Evolutionary conservation across 1,140 invertebrate species (phyloP).

Genomic region (Condylostylus longicornis): DNA sequence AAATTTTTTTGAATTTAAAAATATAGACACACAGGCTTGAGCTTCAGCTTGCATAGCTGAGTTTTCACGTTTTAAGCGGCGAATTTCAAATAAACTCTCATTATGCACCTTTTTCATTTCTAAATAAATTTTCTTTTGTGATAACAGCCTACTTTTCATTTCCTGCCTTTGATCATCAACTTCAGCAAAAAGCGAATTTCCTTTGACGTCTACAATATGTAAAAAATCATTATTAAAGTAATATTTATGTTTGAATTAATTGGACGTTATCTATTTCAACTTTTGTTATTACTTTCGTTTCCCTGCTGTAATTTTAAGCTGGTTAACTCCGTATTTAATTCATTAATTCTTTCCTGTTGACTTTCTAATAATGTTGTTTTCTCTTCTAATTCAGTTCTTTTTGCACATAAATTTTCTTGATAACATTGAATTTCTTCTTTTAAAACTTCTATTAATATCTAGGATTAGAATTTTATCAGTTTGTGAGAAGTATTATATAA

Average conservation of each 20-base stretch:
- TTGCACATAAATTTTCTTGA: constrained; percentile 22
- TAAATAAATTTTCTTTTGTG: constrained; percentile 29
- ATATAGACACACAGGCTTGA: constrained; percentile 24
- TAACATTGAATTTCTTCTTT: constrained; percentile 22
- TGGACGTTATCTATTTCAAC: background rate
- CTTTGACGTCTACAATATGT: constrained; percentile 23
- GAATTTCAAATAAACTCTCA: constrained; percentile 31
- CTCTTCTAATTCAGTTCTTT: constrained; percentile 25
- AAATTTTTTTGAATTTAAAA: constrained; percentile 24
- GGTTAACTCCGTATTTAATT: constrained; percentile 24
- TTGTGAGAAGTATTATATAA: background rate
- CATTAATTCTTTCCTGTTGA: constrained; percentile 23
- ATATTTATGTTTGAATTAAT: background rate
- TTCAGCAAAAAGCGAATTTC: constrained; percentile 39
- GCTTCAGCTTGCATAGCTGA: constrained; percentile 26
- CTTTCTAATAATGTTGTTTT: constrained; percentile 22
- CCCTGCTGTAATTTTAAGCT: constrained; percentile 16
- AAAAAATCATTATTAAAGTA: too few species aligned
- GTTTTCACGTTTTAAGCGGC: constrained; percentile 31
- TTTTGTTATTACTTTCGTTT: constrained; percentile 13
- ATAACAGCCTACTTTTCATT: constrained; percentile 28
- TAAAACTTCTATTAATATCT: constrained; percentile 25
- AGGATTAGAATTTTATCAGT: background rate
- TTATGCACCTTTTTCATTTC: constrained; percentile 31
- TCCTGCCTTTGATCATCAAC: constrained; percentile 36